Base-by-base conservation (phyloP, 1,140 invertebrate species). In the Drosophila santomea region DNA sequence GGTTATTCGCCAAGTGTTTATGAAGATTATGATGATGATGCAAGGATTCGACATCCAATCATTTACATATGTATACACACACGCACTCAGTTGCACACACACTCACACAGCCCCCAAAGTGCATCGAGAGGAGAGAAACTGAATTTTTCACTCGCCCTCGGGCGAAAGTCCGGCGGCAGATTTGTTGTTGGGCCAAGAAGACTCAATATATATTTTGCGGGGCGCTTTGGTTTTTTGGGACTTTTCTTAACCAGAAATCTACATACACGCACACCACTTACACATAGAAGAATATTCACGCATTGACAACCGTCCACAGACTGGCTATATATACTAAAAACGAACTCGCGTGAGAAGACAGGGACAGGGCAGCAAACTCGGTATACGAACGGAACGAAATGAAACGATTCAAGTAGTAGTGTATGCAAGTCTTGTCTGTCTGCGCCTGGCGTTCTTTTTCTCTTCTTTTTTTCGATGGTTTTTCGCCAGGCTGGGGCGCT, bases 271-370 rank as follows among this genome's bases (percentile, higher is more conserved):
- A 72, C 61, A 79, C 72, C 83, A 86, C 83, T 88, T 88, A 88
- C 83, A 88, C 83, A 89, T 89, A 88, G 84, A 89, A 89, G 71
- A 89, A 88, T 88, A 89, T 89, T 83, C 84, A 89, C 84, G 80
- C 79, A 88, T 86, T 77, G 48, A 66, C 74, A 74, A 85, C 74
- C 83, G 82, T 86, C 82, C 83, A 86, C 86, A 86, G 82, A 86
- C 79, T 82, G 79, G 80, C 79, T 82, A 78, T 83, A 83, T 83
- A 83, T 81, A 83, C 80, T 82, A 73, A 81, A 83, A 83, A 83
- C 82, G 82, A 85, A 85, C 82, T 86, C 82, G 82, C 80, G 80
- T 80, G 80, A 80, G 63, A 80, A 81, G 78, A 81, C 79, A 52
- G 64, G 55, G 55, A 57, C 64, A 61, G 64, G 60, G 60, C 64